These are phyloP conservation scores for Agraylea sexmaculata DNA, from an alignment of 1,140 invertebrate genomes.

Conservation along the genomic window DNA sequence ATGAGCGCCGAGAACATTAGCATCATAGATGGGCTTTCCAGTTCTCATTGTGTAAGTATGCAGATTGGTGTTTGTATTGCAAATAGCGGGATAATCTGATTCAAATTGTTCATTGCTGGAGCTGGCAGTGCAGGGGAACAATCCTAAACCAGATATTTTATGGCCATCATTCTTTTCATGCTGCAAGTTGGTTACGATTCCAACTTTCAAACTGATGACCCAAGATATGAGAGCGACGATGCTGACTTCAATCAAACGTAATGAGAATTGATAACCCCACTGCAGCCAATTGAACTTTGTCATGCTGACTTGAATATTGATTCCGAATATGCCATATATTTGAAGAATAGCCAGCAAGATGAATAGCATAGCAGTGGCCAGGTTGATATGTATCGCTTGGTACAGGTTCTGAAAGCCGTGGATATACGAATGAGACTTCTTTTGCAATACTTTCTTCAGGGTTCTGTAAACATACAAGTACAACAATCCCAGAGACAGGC, in stretches of 20 bases:
- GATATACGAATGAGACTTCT: slow-evolving; percentile 54
- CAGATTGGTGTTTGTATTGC: slow-evolving; percentile 72
- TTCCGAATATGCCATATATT: slow-evolving; percentile 69
- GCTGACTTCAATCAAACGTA: slow-evolving; percentile 70
- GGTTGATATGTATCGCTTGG: slow-evolving; percentile 74
- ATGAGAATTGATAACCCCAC: slow-evolving; percentile 78
- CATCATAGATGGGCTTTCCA: slow-evolving; percentile 64
- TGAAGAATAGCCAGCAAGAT: slow-evolving; percentile 69
- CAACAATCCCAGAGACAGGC: slow-evolving; percentile 64
- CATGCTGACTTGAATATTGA: slow-evolving; percentile 43
- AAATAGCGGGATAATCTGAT: slow-evolving; percentile 72
- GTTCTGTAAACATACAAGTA: slow-evolving; percentile 74
- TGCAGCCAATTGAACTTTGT: slow-evolving; percentile 63
- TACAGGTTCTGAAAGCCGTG: slow-evolving; percentile 56
- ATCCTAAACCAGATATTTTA: slow-evolving; percentile 55
- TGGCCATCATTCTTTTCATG: slow-evolving; percentile 46
- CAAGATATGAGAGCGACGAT: slow-evolving; percentile 72
- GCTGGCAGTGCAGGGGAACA: slow-evolving; percentile 64
- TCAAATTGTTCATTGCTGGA: slow-evolving; percentile 67
- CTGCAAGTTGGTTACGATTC: slow-evolving; percentile 36
- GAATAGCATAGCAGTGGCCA: slow-evolving; percentile 72
- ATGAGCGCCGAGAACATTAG: slow-evolving; percentile 38
- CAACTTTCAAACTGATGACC: slow-evolving; percentile 59
- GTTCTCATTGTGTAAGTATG: slow-evolving; percentile 69
- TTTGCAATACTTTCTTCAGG: slow-evolving; percentile 50